A percentile compares a stretch with the other conserved stretches of the same genome.
Evolutionary conservation across 2,888 invertebrate species (phyloP).

Genomic region (Dryobotodes eremita): DNA sequence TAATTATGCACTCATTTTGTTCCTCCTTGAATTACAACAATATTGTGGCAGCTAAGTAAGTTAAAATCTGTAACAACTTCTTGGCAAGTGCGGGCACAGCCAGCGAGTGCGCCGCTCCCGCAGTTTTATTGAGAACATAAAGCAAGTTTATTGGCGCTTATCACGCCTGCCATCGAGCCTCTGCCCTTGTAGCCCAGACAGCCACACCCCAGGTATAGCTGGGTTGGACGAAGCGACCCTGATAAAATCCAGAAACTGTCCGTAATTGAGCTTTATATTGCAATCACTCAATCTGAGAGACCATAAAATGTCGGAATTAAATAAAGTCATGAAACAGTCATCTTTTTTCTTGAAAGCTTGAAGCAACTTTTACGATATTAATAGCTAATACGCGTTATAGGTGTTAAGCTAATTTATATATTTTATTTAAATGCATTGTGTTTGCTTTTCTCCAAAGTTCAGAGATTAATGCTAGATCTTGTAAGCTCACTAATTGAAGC

Average conservation of each 20-base stretch:
- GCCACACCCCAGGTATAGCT: conserved; percentile 30
- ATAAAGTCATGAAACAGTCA: conserved; percentile 21
- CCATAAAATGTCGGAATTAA: conserved; percentile 31
- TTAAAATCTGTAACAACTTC: conserved; percentile 38
- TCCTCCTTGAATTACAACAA: conserved; percentile 29
- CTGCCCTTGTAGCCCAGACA: conserved; percentile 6
- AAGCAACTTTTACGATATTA: not conserved
- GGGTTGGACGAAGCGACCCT: not conserved
- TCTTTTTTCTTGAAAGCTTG: not conserved
- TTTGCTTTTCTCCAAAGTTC: conserved; percentile 32
- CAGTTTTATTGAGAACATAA: conserved; percentile 71
- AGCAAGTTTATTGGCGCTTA: conserved; percentile 73
- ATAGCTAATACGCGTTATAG: too few relatives aligned
- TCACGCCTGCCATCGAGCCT: conserved; percentile 63
- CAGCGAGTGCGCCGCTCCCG: conserved; percentile 30
- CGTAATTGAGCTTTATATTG: conserved; percentile 25
- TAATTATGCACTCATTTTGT: conserved; percentile 17
- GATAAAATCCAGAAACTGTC: conserved; percentile 24
- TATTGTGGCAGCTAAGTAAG: conserved; percentile 35
- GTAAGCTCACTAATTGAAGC: conserved; percentile 61
- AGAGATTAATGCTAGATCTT: conserved; percentile 25
- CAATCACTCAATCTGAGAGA: conserved; percentile 51
- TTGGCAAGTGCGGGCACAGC: conserved; percentile 28
- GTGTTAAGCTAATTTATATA: not conserved
- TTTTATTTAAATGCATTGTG: conserved; percentile 17